Base-by-base conservation (phyloP, 2,797 vertebrate genomes). In the Odontamblyopus lacepedii region DNA sequence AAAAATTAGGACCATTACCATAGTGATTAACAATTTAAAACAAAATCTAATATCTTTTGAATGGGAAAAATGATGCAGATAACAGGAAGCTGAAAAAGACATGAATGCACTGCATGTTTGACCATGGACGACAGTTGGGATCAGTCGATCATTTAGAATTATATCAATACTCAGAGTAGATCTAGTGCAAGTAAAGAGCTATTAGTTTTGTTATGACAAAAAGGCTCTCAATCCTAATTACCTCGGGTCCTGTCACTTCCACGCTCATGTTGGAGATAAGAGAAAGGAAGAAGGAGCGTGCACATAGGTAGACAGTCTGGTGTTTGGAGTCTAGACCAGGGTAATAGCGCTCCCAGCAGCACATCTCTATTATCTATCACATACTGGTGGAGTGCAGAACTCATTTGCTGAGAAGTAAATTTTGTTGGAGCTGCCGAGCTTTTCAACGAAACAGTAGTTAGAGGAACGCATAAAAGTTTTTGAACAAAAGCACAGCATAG, bases 201-300 rank as follows among this genome's bases (percentile, higher is more conserved):
- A 80, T 87, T 83, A 87, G 79, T 85, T 83, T 65, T 79, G 69
- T 78, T 61, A 77, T 69, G 76, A 82, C 78, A 56, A 71, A 88
- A 81, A 87, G 75, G 61, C 81, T 87, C 85, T 85, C 73, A 66
- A 81, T 83, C 83, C 68, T 91, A 90, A 93, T 94, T 91, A 91
- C 74, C 66, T 1, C 19, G 71, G 60, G 72, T 67, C 77, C 73
- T 81, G 82, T 86, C 85, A 79, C 82, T 84, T 85, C 86, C 78
- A 35, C 80, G 29, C 73, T 79, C 72, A 6, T 70, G 70, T 59
- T 29, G 68, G 71, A 86, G 71, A 85, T 87, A 83, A 85, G 76
- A 83, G 53, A 75, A 66, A 61, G 57, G 72, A 81, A 79, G 72
- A 86, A 66, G 27, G 16, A 69, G 65, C 18, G 6, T 35, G 61